These are phyloP conservation scores for Neofelis nebulosa DNA, from an alignment of 2,113 vertebrate species.

Conservation along the genomic window DNA sequence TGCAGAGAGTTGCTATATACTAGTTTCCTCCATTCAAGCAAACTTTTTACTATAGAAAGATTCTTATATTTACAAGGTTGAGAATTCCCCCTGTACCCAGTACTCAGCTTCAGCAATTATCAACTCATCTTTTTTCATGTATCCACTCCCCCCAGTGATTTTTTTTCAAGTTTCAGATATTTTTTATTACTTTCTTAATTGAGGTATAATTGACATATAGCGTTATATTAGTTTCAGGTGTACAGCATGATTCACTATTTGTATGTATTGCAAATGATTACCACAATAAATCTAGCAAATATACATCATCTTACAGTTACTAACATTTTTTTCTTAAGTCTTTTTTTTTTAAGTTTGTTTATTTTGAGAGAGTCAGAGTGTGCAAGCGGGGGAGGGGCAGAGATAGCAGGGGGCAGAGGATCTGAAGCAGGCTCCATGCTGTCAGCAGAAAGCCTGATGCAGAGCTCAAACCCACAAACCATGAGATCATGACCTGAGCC, in stretches of 20 bases:
- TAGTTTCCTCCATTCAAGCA: not conserved
- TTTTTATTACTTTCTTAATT: not conserved
- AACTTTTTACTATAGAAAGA: not conserved
- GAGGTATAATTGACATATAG: not conserved
- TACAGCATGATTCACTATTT: not conserved
- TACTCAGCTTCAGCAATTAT: not conserved
- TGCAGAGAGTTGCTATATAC: not conserved
- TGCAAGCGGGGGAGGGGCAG: too few relatives aligned
- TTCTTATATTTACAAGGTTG: not conserved
- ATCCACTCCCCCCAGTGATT: not conserved
- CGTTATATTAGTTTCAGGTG: not conserved
- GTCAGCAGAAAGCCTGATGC: not conserved
- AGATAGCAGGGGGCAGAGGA: too few relatives aligned
- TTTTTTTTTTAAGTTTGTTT: too few relatives aligned
- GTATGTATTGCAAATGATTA: not conserved
- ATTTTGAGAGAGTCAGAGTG: too few relatives aligned
- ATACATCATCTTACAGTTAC: not conserved
- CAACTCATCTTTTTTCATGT: not conserved
- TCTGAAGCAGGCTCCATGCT: too few relatives aligned
- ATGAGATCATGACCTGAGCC: not conserved
- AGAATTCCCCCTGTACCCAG: not conserved
- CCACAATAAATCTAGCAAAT: not conserved
- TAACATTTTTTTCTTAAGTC: not conserved
- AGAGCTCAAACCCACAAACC: not conserved
- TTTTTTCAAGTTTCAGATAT: not conserved